Evolutionary conservation across 2,888 invertebrate genomes (phyloP), one percentile per base, ranked within the genome.

Genomic region (Yponomeuta sedellus): DNA sequence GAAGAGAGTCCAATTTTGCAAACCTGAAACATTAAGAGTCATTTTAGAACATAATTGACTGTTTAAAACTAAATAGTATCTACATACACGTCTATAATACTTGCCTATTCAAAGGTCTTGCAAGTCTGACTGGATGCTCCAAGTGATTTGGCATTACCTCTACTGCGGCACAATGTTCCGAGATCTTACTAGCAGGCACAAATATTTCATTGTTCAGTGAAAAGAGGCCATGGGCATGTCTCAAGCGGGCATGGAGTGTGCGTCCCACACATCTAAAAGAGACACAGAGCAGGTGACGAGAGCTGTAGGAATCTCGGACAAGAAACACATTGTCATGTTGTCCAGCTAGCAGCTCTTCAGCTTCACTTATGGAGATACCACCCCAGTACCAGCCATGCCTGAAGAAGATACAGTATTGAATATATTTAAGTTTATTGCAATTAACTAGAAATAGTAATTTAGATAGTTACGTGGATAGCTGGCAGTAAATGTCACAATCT

Each of bases 331-430:
- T 95, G 76, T 95, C 95, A 70, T 94, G 93, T 77, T 94, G 94
- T 68, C 94, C 93, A 68, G 92, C 85, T 68, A 96, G 84, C 70
- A 94, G 92, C 71, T 93, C 92, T 76, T 95, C 95, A 16, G 96
- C 95, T 76, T 95, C 94, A 74, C 93, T 93, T 74, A 94, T 93
- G 34, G 94, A 93, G 72, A 96, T 92, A 44, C 94, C 94, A 67
- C 96, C 96, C 96, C 96, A 96, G 77, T 96, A 96, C 95, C 96
- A 95, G 65, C 91, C 89, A 79, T 90, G 87, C 83, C 94, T 91
- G 77, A 64, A 67, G 67, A 57, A 66, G 52, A 28, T 61, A 66
- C 12, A 61, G 40, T 52, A 39, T 58, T 34, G 16, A 58, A 39
- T 56, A 52, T 44, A 19, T 34, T 10, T 56, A 65, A 58, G 40